Conservation (phyloP, 2,113 vertebrate species). For the Colinus virginianus region DNA sequence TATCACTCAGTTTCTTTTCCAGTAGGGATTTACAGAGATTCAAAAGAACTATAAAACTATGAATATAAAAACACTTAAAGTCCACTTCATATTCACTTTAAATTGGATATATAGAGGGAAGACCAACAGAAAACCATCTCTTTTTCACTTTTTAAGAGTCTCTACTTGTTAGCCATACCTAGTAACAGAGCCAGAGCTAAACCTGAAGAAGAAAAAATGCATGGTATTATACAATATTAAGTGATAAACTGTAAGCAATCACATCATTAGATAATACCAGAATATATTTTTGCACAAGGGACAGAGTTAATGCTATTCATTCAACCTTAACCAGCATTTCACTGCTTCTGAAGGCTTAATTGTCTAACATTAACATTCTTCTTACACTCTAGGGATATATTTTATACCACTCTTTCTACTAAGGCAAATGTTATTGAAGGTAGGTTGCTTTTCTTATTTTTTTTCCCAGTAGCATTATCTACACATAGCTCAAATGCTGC, state of each 20-base stretch:
- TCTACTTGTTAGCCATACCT: neutral
- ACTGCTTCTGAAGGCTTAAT: neutral
- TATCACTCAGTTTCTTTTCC: neutral
- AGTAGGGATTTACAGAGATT: neutral
- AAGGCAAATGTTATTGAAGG: neutral
- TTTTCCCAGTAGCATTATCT: neutral
- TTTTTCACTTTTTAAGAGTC: neutral
- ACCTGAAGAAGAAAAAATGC: neutral
- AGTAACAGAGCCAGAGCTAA: neutral
- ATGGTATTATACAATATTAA: neutral
- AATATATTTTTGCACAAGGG: neutral
- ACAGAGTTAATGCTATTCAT: neutral
- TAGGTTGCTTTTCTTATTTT: neutral
- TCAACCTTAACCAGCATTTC: conserved; percentile 31
- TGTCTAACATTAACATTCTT: neutral
- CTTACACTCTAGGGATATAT: neutral
- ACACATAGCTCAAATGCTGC: neutral
- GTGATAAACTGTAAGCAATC: conserved; percentile 8
- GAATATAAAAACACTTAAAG: neutral
- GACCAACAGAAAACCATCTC: neutral
- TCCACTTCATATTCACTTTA: neutral
- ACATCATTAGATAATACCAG: neutral
- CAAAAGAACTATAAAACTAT: neutral
- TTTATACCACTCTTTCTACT: neutral
- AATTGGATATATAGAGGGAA: neutral